These are phyloP conservation scores for Colletes gigas DNA, from an alignment of 1,140 invertebrate species.

Conservation along the genomic window DNA sequence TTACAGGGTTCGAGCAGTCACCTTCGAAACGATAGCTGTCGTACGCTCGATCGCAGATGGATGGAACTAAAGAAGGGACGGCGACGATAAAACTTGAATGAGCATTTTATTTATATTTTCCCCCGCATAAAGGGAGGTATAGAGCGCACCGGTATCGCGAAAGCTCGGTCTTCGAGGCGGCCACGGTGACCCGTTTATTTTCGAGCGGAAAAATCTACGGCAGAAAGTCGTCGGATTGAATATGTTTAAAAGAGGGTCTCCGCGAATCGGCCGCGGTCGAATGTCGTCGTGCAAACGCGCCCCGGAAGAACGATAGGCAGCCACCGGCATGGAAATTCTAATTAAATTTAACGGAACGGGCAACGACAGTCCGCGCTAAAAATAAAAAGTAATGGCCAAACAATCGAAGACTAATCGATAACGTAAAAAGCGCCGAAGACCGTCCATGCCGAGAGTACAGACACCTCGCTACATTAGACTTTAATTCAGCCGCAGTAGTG, in stretches of 20 bases:
- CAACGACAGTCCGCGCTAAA: slow-evolving; percentile 67
- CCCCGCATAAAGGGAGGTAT: background rate
- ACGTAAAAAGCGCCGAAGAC: slow-evolving; percentile 39
- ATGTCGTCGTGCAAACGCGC: background rate
- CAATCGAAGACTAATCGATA: slow-evolving; percentile 75
- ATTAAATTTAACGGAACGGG: slow-evolving; percentile 64
- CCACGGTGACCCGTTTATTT: slow-evolving; percentile 1
- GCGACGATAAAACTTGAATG: background rate
- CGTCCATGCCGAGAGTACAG: slow-evolving; percentile 29
- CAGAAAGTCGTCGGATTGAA: background rate
- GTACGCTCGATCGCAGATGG: background rate
- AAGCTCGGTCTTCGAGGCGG: background rate
- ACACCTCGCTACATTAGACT: slow-evolving; percentile 57
- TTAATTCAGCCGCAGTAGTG: slow-evolving; percentile 67
- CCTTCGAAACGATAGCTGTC: slow-evolving; percentile 9
- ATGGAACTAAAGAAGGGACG: background rate
- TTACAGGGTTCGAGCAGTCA: slow-evolving; percentile 39
- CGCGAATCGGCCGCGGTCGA: background rate
- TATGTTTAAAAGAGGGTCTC: background rate
- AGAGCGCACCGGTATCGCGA: background rate
- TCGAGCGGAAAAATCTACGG: background rate
- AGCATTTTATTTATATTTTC: background rate
- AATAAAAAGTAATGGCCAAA: slow-evolving; percentile 70
- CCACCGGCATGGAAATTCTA: slow-evolving; percentile 38
- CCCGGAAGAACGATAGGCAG: background rate